Percentiles rank a stretch among this genome's conserved stretches.
Conservation (phyloP, 2,113 vertebrate genomes). For the Phaethornis superciliosus region DNA sequence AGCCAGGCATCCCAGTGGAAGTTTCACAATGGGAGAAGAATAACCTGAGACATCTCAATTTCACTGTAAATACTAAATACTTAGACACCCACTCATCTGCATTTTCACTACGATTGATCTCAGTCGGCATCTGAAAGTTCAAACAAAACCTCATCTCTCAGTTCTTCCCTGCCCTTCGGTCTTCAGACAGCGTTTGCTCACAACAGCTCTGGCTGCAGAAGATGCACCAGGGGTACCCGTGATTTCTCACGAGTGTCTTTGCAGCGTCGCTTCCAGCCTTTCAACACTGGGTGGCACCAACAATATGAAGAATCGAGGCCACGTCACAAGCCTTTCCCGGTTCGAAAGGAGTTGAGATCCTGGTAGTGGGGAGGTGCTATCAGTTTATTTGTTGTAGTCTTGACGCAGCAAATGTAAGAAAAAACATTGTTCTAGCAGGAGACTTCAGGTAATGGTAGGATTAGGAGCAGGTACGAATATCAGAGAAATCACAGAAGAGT, state of each 20-base stretch:
- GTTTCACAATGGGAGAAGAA: not conserved
- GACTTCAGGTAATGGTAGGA: not conserved
- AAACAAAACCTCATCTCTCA: not conserved
- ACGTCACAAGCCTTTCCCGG: not conserved
- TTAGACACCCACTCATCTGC: not conserved
- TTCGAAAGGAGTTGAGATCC: not conserved
- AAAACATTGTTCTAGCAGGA: not conserved
- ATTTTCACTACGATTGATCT: not conserved
- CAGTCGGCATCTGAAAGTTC: not conserved
- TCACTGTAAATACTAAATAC: not conserved
- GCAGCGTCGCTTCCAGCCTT: not conserved
- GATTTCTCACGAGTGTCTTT: fast-evolving
- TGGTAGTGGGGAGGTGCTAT: not conserved
- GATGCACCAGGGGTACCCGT: fast-evolving
- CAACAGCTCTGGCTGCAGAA: not conserved
- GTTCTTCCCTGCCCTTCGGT: not conserved
- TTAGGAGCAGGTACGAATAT: not conserved
- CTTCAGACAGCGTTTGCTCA: not conserved
- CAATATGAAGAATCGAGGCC: constrained; percentile 10
- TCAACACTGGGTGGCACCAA: constrained; percentile 62
- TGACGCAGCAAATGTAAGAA: not conserved
- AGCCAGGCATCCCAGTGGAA: not conserved
- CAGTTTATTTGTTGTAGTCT: not conserved
- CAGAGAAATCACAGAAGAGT: no score
- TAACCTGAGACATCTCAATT: not conserved